Evolutionary conservation across 2,113 vertebrate species (phyloP).

Genomic region (Glaucidium brasilianum): DNA sequence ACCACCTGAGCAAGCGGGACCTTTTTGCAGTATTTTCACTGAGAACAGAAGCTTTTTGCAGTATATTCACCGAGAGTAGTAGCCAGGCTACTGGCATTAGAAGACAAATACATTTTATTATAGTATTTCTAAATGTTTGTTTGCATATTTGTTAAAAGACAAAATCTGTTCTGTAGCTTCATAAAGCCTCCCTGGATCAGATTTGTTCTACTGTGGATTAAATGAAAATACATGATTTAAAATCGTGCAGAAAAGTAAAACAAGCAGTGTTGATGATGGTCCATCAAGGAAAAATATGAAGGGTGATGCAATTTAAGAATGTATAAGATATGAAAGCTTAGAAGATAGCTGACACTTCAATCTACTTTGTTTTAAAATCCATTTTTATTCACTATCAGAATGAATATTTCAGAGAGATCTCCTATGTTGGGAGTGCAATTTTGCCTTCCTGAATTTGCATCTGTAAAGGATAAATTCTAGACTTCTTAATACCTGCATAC

Average conservation of each 20-base stretch:
- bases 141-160: neutral
- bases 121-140: neutral
- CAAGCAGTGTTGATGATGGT: neutral
- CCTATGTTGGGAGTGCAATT: neutral
- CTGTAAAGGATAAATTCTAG: neutral
- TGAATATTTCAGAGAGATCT: neutral
- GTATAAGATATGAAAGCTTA: neutral
- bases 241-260: neutral
- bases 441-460: neutral
- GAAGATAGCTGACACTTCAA: neutral
- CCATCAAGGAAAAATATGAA: neutral
- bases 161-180: neutral
- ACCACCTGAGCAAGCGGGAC: neutral
- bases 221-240: neutral
- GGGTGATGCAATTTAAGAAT: neutral
- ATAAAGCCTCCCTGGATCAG: neutral
- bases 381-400: neutral
- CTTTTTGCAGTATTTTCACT: neutral
- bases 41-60: neutral
- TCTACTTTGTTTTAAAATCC: neutral
- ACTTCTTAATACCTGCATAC: neutral
- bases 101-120: neutral
- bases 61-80: neutral
- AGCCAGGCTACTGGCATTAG: too few relatives aligned
- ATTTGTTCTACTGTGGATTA: neutral